Conservation (phyloP, 2,797 vertebrate genomes). For the Catharus ustulatus region DNA sequence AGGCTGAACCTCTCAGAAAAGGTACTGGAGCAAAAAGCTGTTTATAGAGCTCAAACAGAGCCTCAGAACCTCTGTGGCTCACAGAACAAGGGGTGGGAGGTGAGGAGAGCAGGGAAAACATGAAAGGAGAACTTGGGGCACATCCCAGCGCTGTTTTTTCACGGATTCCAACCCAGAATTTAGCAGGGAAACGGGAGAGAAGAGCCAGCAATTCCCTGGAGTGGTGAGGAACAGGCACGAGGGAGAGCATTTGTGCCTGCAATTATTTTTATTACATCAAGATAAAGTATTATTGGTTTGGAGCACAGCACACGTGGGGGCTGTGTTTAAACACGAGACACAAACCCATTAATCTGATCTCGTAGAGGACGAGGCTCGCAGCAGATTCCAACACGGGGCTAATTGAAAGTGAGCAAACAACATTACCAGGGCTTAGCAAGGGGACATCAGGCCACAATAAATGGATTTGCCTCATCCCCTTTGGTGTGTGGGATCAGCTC, state of each 20-base stretch:
- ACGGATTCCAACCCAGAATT: not conserved
- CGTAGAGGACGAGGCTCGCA: not conserved
- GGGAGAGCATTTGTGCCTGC: not conserved
- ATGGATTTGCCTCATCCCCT: not conserved
- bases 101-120: not conserved
- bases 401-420: constrained; percentile 17
- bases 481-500: not conserved
- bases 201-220: not conserved
- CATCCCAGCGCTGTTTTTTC: not conserved
- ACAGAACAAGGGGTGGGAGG: not conserved
- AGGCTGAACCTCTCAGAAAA: not conserved
- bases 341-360: constrained; percentile 32
- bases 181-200: not conserved
- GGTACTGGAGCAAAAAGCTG: not conserved
- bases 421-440: not conserved
- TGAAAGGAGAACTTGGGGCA: not conserved
- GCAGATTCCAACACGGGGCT: not conserved
- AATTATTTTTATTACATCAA: constrained; percentile 15
- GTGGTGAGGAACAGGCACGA: not conserved
- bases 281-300: constrained; percentile 34
- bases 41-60: not conserved
- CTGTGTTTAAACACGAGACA: not conserved
- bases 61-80: not conserved
- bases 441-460: not conserved
- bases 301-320: constrained; percentile 8